phyloP scores from a whole-genome alignment of 1,140 invertebrate species.

The Lepidotrigona ventralis region DNA sequence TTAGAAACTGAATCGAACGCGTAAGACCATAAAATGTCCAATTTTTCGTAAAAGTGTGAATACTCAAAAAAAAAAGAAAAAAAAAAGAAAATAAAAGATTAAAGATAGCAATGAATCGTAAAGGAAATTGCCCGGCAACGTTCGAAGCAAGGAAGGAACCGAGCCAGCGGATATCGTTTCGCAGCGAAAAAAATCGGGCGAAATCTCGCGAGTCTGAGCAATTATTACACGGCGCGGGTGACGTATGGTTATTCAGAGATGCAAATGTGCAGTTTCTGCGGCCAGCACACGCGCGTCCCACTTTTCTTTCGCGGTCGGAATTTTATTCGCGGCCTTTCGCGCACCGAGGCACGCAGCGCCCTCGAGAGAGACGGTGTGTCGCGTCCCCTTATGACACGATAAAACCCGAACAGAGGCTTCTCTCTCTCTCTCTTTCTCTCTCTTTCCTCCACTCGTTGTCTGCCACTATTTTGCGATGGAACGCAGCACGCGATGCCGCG shows the following conservation, averaged over 20 bases:
- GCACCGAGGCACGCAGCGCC: constrained; percentile 2
- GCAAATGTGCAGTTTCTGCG: constrained; percentile 53
- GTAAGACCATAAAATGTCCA: too few species aligned
- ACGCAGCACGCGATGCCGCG: constrained; percentile 5
- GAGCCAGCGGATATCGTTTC: too few species aligned
- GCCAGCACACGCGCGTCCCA: constrained; percentile 17
- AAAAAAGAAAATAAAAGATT: too few species aligned
- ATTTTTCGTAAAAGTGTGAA: too few species aligned
- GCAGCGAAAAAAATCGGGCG: neutral
- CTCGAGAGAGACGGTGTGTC: constrained; percentile 12
- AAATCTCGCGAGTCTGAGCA: neutral
- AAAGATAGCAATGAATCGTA: too few species aligned
- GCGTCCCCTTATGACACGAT: constrained; percentile 36
- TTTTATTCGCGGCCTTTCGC: constrained; percentile 39
- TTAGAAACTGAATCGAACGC: too few species aligned
- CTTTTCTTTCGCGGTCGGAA: constrained; percentile 48
- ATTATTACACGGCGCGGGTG: constrained; percentile 7
- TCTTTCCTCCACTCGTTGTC: too few species aligned
- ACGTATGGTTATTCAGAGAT: constrained; percentile 49
- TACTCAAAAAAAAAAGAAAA: too few species aligned
- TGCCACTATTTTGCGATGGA: constrained; percentile 18
- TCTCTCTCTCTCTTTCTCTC: too few species aligned
- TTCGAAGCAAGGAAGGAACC: too few species aligned
- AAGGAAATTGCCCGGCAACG: too few species aligned
- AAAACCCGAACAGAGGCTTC: neutral